Conservation (phyloP, 2,113 vertebrate genomes). For the Anseranas semipalmata region DNA sequence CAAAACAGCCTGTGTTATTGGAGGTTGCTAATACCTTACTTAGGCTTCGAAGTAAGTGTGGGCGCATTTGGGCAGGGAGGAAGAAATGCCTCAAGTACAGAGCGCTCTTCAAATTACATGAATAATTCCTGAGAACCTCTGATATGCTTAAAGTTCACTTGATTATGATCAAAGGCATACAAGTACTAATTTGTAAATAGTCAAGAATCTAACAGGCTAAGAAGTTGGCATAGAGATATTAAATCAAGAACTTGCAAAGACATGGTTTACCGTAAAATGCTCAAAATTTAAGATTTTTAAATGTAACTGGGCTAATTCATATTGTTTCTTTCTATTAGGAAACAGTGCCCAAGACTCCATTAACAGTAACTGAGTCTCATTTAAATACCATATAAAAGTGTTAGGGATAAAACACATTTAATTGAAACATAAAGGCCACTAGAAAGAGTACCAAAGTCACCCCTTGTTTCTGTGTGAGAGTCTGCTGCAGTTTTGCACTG, state of each 20-base stretch:
- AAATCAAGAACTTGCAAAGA: not conserved
- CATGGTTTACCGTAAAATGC: not conserved
- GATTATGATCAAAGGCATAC: accelerated
- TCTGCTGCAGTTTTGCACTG: not conserved
- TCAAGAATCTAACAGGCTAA: too few relatives aligned
- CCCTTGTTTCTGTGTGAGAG: accelerated
- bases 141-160: not conserved
- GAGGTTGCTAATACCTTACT: accelerated
- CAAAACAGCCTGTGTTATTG: too few relatives aligned
- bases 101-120: accelerated
- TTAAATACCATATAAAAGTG: not conserved
- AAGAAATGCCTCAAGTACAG: not conserved
- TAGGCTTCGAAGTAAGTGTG: not conserved
- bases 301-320: not conserved
- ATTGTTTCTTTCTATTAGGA: not conserved
- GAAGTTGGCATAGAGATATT: too few relatives aligned
- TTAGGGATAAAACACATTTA: not conserved
- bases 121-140: not conserved
- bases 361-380: not conserved
- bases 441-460: accelerated
- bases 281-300: not conserved
- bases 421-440: not conserved
- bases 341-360: not conserved
- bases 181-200: not conserved
- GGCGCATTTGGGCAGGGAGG: not conserved